Conservation (phyloP, 2,888 invertebrate genomes). For the Leucoptera coffeella region DNA sequence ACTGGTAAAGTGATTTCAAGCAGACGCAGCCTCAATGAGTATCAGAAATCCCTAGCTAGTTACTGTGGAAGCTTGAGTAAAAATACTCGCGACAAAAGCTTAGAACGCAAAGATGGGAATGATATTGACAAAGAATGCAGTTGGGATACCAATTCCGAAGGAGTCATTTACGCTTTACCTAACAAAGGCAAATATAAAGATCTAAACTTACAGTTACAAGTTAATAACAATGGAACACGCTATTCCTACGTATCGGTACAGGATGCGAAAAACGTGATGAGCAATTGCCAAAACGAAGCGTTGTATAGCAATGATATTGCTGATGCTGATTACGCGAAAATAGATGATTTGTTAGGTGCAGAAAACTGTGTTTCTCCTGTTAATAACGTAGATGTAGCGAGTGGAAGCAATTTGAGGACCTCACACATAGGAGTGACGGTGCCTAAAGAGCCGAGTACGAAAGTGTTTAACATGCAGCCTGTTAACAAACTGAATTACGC, state of each 20-base stretch:
- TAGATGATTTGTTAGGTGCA: constrained; percentile 33
- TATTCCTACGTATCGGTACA: constrained; percentile 44
- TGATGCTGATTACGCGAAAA: constrained; percentile 40
- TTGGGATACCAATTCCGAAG: constrained; percentile 51
- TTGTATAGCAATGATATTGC: constrained; percentile 33
- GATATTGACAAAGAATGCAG: constrained; percentile 55
- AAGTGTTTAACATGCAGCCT: constrained; percentile 33
- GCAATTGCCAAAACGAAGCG: constrained; percentile 39
- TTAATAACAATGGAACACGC: constrained; percentile 40
- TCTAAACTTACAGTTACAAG: constrained; percentile 37
- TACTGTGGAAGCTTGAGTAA: constrained; percentile 23
- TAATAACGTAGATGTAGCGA: constrained; percentile 14
- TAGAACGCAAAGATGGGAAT: constrained; percentile 37
- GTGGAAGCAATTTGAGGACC: constrained; percentile 26
- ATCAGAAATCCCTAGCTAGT: constrained; percentile 29
- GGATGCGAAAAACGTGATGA: constrained; percentile 39
- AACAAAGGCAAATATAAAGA: constrained; percentile 48
- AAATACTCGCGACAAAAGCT: constrained; percentile 17
- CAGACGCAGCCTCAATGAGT: constrained; percentile 38
- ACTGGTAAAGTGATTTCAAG: constrained; percentile 42
- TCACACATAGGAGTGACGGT: constrained; percentile 28
- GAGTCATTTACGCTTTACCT: constrained; percentile 44
- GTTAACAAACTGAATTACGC: constrained; percentile 34
- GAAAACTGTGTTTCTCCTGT: constrained; percentile 42
- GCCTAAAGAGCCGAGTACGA: constrained; percentile 15